Base-by-base conservation (phyloP, 2,797 vertebrate species). In the Urosaurus nigricauda region DNA sequence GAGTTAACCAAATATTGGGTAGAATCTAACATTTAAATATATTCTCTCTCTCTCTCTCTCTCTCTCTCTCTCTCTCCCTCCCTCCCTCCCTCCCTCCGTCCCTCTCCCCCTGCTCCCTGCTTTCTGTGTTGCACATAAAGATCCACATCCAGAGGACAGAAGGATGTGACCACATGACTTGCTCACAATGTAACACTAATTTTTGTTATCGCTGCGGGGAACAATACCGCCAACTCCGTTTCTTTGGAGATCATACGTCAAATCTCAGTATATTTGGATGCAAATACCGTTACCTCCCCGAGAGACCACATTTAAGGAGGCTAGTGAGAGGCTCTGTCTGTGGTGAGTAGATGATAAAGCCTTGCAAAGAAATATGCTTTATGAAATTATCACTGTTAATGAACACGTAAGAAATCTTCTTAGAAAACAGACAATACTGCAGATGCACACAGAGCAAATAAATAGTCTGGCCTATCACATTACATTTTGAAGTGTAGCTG, bases 231-330 rank as follows among this genome's bases (percentile, higher is more conserved):
- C 98, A 99, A 94, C 97, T 99, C 85, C 98, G 98, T 91, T 99
- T 99, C 96, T 99, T 99, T 8, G 99, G 99, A 93, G 98, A 99
- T 94, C 99, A 99, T 94, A 99, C 98, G 0, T 99, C 99, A 96
- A 99, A 99, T 98, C 98, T 99, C 96, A 99, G 99, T 90, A 98
- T 99, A 96, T 99, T 99, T 96, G 99, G 99, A 97, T 99, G 99
- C 98, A 99, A 98, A 97, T 99, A 98, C 93, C 98, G 98, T 96
- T 99, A 99, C 97, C 98, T 99, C 95, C 98, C 99, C 0, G 98
- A 99, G 91, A 98, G 98, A 97, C 99, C 99, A 91, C 98, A 99
- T 92, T 96, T 99, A 94, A 98, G 99, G 92, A 98, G 99, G 95
- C 95, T 99, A 91, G 97, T 99, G 92, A 96, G 99, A 96, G 99